Percentiles rank a stretch among this genome's conserved stretches.
These are phyloP conservation scores for Diaperis boleti DNA, from an alignment of 2,888 invertebrate species.

Conservation along the genomic window DNA sequence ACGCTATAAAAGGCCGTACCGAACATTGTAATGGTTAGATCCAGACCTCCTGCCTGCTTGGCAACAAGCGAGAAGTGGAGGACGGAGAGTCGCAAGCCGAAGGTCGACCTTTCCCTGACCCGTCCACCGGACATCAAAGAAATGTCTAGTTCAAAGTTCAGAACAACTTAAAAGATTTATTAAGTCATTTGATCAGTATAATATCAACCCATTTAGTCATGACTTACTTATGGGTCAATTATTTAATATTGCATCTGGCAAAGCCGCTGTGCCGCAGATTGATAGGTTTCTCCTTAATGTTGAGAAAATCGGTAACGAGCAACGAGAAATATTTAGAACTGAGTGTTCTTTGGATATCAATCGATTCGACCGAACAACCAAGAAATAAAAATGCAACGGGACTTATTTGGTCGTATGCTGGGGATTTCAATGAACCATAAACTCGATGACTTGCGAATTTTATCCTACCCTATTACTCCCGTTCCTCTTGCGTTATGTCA, in stretches of 20 bases:
- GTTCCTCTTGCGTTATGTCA: constrained; percentile 55
- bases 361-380: background rate
- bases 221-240: background rate
- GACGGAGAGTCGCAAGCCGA: no score
- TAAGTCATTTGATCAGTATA: background rate
- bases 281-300: background rate
- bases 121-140: no score
- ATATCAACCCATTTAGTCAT: background rate
- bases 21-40: no score
- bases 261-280: background rate
- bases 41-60: no score
- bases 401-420: constrained; percentile 47
- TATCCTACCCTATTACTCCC: constrained; percentile 55
- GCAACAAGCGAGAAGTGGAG: no score
- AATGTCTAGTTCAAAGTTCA: no score
- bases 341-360: background rate
- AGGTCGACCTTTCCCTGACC: no score
- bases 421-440: constrained; percentile 37
- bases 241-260: background rate
- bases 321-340: background rate
- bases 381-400: constrained; percentile 46
- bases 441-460: constrained; percentile 46
- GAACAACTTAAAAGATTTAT: background rate
- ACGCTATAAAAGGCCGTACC: no score
- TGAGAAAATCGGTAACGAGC: background rate